Conservation (phyloP, 1,140 invertebrate species). For the Platorchestia sp. region DNA sequence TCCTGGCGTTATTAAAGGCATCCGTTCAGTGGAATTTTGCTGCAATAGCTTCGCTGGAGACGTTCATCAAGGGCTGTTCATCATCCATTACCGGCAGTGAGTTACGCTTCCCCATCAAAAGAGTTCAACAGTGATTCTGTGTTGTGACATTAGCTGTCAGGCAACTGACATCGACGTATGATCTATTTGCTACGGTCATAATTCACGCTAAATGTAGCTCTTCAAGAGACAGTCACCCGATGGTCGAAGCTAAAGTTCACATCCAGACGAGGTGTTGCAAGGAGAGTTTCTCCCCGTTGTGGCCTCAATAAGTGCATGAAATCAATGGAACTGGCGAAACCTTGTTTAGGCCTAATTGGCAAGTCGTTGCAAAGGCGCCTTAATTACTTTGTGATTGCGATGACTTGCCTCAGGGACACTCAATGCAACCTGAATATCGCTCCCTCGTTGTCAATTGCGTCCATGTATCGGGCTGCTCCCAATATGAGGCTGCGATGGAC, state of each 20-base stretch:
- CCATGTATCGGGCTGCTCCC: not conserved
- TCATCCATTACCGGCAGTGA: not conserved
- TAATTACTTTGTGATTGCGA: constrained; percentile 2
- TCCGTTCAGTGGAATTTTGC: not conserved
- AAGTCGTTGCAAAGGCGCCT: constrained; percentile 5
- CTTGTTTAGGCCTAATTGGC: not conserved
- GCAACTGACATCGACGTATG: not conserved
- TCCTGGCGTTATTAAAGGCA: not conserved
- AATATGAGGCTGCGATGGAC: not conserved
- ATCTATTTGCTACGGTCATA: not conserved
- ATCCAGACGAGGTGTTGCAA: not conserved
- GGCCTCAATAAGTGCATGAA: not conserved
- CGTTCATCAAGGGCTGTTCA: not conserved
- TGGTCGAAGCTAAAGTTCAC: not conserved
- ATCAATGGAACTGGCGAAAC: not conserved
- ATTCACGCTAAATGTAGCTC: not conserved
- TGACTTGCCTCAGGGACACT: not conserved
- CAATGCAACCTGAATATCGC: not conserved
- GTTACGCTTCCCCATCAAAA: not conserved
- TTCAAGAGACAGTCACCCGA: not conserved
- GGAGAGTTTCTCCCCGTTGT: not conserved
- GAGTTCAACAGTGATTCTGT: not conserved
- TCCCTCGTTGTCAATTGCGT: not conserved
- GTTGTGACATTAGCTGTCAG: not conserved
- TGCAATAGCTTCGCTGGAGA: not conserved